A percentile compares a stretch with the other conserved stretches of the same genome.
phyloP scores from a whole-genome alignment of 2,113 vertebrate species.

The Edolisoma coerulescens region DNA sequence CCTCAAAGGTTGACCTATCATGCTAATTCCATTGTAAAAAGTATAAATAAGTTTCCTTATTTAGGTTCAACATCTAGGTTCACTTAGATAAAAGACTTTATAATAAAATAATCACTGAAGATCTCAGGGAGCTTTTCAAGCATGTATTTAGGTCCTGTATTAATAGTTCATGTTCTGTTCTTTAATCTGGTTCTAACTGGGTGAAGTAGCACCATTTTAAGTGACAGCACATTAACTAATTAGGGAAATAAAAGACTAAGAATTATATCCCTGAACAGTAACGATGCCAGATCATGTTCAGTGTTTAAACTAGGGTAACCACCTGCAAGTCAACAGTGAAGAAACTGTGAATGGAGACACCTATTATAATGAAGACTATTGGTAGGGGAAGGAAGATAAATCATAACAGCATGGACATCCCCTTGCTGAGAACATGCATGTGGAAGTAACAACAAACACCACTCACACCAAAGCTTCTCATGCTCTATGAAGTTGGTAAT shows the following conservation, averaged over 20 bases:
- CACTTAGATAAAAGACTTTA: neutral
- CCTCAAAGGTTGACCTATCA: neutral
- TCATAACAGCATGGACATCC: neutral
- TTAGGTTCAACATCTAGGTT: neutral
- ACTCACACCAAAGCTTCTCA: neutral
- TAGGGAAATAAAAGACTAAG: neutral
- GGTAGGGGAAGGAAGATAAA: neutral
- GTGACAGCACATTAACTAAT: neutral
- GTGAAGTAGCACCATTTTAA: neutral
- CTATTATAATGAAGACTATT: neutral
- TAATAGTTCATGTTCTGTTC: neutral
- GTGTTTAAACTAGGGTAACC: neutral
- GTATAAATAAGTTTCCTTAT: neutral
- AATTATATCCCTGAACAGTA: neutral
- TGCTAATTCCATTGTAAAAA: neutral
- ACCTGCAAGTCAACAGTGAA: neutral
- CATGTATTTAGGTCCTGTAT: neutral
- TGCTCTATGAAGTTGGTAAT: neutral
- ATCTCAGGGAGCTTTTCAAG: neutral
- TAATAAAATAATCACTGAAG: neutral
- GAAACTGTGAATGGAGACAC: neutral
- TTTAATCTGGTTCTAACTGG: neutral
- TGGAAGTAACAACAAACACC: neutral
- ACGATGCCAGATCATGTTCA: neutral
- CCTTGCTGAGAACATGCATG: rapidly evolving